These are phyloP conservation scores for Picathartes gymnocephalus DNA, from an alignment of 2,113 vertebrate species.

Conservation along the genomic window DNA sequence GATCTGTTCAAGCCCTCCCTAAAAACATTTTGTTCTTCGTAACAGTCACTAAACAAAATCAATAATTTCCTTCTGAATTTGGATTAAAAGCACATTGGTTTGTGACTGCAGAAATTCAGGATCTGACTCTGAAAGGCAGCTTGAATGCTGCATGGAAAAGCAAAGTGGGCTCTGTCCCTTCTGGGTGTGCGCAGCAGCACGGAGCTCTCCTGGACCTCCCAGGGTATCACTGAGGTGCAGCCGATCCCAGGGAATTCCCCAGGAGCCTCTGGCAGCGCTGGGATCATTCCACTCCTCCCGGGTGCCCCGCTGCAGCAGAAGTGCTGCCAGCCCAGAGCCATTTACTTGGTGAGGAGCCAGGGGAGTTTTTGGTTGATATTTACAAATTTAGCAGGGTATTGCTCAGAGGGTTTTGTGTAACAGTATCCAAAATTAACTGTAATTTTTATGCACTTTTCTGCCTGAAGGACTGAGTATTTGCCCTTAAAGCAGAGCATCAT, in stretches of 20 bases:
- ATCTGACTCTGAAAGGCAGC: background rate
- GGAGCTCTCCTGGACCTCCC: background rate
- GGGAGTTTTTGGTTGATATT: background rate
- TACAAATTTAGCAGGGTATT: background rate
- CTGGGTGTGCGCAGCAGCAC: background rate
- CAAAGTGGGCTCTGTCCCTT: background rate
- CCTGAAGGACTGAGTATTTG: background rate
- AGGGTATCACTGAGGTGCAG: background rate
- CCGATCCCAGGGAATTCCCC: background rate
- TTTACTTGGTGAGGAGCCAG: background rate
- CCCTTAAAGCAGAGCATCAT: background rate
- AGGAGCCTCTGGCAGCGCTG: background rate
- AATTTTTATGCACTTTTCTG: background rate
- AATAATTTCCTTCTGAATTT: background rate
- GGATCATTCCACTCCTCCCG: background rate
- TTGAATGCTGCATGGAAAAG: background rate
- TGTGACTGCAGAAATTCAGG: background rate
- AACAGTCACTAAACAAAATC: background rate
- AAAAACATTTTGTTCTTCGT: background rate
- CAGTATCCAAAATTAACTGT: background rate
- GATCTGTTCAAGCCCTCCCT: background rate
- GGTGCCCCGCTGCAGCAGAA: background rate
- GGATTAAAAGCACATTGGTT: background rate
- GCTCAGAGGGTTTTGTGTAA: background rate
- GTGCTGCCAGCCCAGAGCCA: background rate